Conservation (phyloP, 2,113 vertebrate species). For the Callionymus lyra region DNA sequence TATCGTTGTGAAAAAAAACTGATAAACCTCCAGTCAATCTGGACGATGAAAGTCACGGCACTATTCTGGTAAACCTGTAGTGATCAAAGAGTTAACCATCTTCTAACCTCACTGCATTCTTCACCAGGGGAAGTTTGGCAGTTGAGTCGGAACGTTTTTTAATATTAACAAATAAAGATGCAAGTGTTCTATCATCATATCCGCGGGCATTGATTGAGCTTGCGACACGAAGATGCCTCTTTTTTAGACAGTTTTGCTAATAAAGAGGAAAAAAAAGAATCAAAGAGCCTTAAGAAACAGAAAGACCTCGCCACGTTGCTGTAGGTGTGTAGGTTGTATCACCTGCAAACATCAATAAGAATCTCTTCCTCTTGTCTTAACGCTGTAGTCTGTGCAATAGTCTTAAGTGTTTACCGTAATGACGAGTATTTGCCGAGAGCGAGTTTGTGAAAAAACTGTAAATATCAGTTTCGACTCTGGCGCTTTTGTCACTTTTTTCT, state of each 20-base stretch:
- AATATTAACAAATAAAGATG: too few species aligned
- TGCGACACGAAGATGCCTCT: conserved; percentile 13
- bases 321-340: too few species aligned
- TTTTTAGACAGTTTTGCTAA: conserved; percentile 20
- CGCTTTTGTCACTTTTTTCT: conserved; percentile 16
- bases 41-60: conserved; percentile 36
- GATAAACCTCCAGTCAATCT: conserved; percentile 42
- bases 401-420: conserved; percentile 48
- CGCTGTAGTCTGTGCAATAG: conserved; percentile 61
- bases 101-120: conserved; percentile 18
- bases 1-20: conserved; percentile 46
- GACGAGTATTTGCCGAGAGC: conserved; percentile 52
- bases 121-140: too few species aligned
- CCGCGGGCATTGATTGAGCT: conserved; percentile 3
- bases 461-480: conserved; percentile 33
- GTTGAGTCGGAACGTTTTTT: too few species aligned
- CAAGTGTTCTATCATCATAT: conserved; percentile 8
- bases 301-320: conserved; percentile 28
- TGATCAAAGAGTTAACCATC: too few species aligned
- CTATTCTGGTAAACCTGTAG: conserved; percentile 47
- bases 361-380: conserved; percentile 49
- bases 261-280: conserved; percentile 10
- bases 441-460: conserved; percentile 43
- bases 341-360: too few species aligned
- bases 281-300: conserved; percentile 51